Evolutionary conservation across 2,797 vertebrate genomes (phyloP).

Genomic region (Thaleichthys pacificus): DNA sequence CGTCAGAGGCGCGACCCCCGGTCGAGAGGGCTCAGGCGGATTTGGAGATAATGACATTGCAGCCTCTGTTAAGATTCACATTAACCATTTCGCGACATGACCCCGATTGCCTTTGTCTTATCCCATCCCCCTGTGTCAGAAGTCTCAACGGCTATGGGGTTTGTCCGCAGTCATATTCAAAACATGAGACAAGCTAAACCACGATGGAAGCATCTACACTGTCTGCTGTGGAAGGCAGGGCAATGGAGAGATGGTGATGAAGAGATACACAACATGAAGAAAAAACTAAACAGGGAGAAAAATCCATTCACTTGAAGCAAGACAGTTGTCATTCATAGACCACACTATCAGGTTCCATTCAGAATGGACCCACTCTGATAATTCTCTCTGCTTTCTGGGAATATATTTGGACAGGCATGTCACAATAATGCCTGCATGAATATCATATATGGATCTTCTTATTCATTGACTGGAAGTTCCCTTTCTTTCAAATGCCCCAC

Average conservation of each 20-base stretch:
- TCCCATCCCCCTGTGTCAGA: conserved; percentile 1
- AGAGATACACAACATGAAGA: conserved; percentile 21
- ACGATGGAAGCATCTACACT: conserved; percentile 18
- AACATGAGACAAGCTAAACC: conserved; percentile 48
- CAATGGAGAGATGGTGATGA: conserved; percentile 16
- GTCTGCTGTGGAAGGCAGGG: conserved; percentile 23
- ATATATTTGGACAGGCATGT: conserved; percentile 17
- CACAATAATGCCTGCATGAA: conserved; percentile 28
- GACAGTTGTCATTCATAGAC: conserved; percentile 51
- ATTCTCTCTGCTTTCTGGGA: conserved; percentile 32
- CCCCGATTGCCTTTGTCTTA: conserved; percentile 58
- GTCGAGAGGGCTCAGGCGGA: conserved; percentile 62
- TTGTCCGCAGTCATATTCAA: conserved; percentile 39
- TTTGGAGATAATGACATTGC: conserved; percentile 69
- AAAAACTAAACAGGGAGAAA: conserved; percentile 43
- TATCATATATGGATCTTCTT: conserved; percentile 28
- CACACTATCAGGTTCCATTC: conserved; percentile 34
- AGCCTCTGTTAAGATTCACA: conserved; percentile 70
- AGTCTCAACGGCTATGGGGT: neutral
- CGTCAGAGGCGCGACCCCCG: conserved; percentile 51
- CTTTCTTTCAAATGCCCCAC: conserved; percentile 20
- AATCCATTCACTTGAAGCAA: conserved; percentile 44
- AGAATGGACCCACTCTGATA: conserved; percentile 22
- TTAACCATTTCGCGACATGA: conserved; percentile 66
- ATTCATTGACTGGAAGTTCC: conserved; percentile 38